Base-by-base conservation (phyloP, 2,888 invertebrate genomes). In the Baccha elongata region DNA sequence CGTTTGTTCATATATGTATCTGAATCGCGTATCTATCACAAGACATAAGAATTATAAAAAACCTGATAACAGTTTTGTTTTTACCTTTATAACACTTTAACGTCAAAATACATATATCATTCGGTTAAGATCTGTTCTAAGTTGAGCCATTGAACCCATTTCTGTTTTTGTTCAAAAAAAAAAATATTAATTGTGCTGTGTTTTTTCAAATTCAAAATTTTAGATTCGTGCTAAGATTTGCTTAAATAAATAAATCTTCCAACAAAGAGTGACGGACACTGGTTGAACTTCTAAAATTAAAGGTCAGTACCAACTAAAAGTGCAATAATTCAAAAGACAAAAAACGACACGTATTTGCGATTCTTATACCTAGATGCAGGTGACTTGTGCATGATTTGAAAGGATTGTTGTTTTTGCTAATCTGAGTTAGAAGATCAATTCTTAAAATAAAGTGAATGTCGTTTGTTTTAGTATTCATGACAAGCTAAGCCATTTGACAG, bases 11-110 rank as follows among this genome's bases (percentile, higher is more conserved):
- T 37, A 79, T 75, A 60, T 37, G 73, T 75, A 81, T 75, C 65
- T 67, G 15, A 75, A 67, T 81, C 75, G 81, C 81, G 71, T 75
- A 81, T 75, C 71, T 75, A 53, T 44, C 19, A 35, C 44, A 64
- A 32, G 40, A 37, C 35, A 80, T 4, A 60, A 62, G 46, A 67
- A 71, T 55, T n/a, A n/a, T n/a, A n/a, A n/a, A n/a, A 32, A 23
- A 32, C 4, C 29, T 74, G 81, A 81, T 81, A 81, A 81, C 37
- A 40, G 23, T 55, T 55, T 37, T 40, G 44, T 35, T 19, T 52
- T 71, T 53, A 52, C 44, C 53, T 26, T 46, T 55, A 26, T 32
- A 55, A 50, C 23, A 52, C 60, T 60, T 32, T 37, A n/a, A 35
- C 32, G 21, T 60, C 48, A 35, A 53, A 19, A n/a, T n/a, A n/a